A percentile compares a stretch with the other conserved stretches of the same genome.
phyloP scores from a whole-genome alignment of 2,888 invertebrate genomes.

The Heteropelma amictum region DNA sequence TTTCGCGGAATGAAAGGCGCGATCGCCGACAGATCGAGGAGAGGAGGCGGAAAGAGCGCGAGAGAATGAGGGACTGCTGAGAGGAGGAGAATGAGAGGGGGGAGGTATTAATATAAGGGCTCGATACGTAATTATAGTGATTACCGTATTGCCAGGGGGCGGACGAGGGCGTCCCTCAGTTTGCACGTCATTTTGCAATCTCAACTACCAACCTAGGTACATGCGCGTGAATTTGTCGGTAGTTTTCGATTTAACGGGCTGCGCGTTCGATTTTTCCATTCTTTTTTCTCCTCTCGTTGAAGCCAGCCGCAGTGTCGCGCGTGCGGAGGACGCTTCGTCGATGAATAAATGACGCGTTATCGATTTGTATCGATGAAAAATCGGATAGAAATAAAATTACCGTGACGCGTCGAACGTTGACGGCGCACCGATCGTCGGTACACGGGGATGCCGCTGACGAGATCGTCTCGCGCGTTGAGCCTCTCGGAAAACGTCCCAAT shows the following conservation, averaged over 20 bases:
- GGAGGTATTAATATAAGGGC: constrained; percentile 78
- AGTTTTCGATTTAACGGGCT: constrained; percentile 61
- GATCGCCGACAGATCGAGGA: constrained; percentile 54
- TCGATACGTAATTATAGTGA: constrained; percentile 78
- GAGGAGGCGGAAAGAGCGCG: constrained; percentile 43
- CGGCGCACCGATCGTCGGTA: too few species aligned
- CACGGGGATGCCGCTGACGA: too few species aligned
- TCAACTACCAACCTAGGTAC: constrained; percentile 71
- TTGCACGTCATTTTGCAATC: constrained; percentile 78
- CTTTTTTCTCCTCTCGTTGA: constrained; percentile 12
- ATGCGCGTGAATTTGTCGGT: constrained; percentile 73
- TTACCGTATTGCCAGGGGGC: constrained; percentile 77
- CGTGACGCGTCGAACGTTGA: too few species aligned
- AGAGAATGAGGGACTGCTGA: constrained; percentile 68
- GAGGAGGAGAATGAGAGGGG: constrained; percentile 47
- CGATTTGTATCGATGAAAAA: constrained; percentile 1
- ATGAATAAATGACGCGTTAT: constrained; percentile 3
- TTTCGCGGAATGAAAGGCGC: constrained; percentile 58
- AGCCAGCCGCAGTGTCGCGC: too few species aligned
- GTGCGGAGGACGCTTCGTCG: background rate
- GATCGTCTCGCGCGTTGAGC: too few species aligned
- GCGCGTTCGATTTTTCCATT: constrained; percentile 25
- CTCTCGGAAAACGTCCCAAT: too few species aligned
- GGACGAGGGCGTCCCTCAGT: constrained; percentile 77
- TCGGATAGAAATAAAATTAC: background rate